Evolutionary conservation across 2,113 vertebrate species (phyloP).

Genomic region (Otus sunia): DNA sequence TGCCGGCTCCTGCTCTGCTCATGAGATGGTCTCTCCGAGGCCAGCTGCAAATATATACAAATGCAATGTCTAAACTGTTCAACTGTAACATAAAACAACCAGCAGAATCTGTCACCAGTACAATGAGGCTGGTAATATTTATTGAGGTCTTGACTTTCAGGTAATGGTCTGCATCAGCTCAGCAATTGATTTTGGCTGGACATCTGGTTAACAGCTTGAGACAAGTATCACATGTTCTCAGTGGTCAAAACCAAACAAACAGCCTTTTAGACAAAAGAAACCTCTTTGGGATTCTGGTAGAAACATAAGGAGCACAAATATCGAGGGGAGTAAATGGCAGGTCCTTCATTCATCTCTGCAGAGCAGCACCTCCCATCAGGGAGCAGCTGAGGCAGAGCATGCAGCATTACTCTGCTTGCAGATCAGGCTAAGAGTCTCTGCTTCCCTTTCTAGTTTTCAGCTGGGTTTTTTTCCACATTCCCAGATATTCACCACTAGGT

Average conservation of each 20-base stretch:
- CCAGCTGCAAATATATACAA: slow-evolving; percentile 51
- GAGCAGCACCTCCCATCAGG: background rate
- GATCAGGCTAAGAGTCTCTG: background rate
- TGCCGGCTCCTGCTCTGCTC: background rate
- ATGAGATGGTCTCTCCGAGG: background rate
- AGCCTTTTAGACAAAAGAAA: background rate
- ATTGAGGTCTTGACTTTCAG: slow-evolving; percentile 62
- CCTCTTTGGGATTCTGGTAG: background rate
- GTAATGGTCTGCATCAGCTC: slow-evolving; percentile 6
- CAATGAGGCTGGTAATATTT: slow-evolving; percentile 55
- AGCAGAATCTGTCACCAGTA: slow-evolving; percentile 45
- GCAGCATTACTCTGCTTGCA: background rate
- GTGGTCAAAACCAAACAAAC: slow-evolving; percentile 3
- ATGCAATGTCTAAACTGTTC: slow-evolving; percentile 20
- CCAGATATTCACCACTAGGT: background rate
- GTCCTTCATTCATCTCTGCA: background rate
- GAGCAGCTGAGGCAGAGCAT: background rate
- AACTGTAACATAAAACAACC: slow-evolving; percentile 46
- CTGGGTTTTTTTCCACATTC: background rate
- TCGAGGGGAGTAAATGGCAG: background rate
- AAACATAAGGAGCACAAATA: background rate
- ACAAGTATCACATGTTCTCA: slow-evolving; percentile 17
- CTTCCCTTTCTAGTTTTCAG: background rate
- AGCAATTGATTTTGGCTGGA: slow-evolving; percentile 64
- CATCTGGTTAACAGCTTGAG: slow-evolving; percentile 36